Conservation (phyloP, 2,888 invertebrate genomes). For the Ferrisia virgata region DNA sequence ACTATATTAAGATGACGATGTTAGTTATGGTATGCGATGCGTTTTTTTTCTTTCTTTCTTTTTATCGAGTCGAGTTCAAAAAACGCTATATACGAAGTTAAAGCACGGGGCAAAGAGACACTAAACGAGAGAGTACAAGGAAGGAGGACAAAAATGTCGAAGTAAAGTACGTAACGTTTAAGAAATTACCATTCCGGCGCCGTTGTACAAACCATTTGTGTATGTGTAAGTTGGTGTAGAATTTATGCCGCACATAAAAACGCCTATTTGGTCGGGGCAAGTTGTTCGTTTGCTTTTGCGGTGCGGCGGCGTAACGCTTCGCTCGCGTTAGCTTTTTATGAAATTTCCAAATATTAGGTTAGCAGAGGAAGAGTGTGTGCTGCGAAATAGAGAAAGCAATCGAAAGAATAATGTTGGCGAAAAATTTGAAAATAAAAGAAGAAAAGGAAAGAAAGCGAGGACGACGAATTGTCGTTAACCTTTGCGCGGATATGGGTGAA, state of each 20-base stretch:
- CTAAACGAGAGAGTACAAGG: not conserved
- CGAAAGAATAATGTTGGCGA: not conserved
- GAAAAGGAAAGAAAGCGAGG: not conserved
- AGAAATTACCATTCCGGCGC: constrained; percentile 13
- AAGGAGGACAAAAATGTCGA: not conserved
- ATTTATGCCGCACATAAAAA: not conserved
- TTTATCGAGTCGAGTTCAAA: too few species aligned
- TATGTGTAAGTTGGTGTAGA: not conserved
- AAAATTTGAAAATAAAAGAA: not conserved
- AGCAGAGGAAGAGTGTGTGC: not conserved
- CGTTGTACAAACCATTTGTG: not conserved
- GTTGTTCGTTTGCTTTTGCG: not conserved
- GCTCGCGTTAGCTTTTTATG: not conserved
- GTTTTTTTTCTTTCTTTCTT: too few species aligned
- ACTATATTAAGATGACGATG: too few species aligned
- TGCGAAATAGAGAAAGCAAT: not conserved
- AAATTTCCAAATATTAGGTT: not conserved
- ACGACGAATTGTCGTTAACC: not conserved
- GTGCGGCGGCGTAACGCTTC: not conserved
- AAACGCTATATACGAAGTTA: too few species aligned
- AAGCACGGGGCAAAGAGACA: too few species aligned
- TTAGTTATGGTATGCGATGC: too few species aligned
- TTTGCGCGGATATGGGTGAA: not conserved
- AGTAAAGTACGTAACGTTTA: constrained; percentile 5
- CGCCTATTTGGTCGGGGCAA: not conserved